Percentiles rank a stretch among this genome's conserved stretches.
These are phyloP conservation scores for Hucho hucho DNA, from an alignment of 2,113 vertebrate genomes.

Conservation along the genomic window DNA sequence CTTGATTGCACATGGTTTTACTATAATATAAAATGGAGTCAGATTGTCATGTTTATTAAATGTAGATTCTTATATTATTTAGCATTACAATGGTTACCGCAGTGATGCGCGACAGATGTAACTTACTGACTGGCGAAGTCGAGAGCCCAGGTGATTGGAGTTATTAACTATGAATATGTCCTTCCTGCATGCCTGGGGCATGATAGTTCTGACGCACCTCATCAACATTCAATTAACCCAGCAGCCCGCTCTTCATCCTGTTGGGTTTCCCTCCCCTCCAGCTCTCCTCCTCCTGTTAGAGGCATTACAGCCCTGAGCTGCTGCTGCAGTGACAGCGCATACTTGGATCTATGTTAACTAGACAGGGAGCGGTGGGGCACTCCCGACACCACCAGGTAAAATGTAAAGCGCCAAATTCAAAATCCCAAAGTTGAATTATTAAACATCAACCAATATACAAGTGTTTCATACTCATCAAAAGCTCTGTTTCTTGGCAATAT, in stretches of 20 bases:
- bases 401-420: too few species aligned
- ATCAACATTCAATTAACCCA: slow-evolving; percentile 62
- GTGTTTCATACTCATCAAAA: too few species aligned
- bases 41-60: too few species aligned
- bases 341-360: slow-evolving; percentile 34
- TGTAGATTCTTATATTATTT: not conserved
- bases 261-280: not conserved
- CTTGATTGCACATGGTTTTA: too few species aligned
- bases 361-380: too few species aligned
- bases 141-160: slow-evolving; percentile 14
- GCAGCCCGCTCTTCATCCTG: slow-evolving; percentile 14
- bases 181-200: slow-evolving; percentile 24
- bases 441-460: too few species aligned
- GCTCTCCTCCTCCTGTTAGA: slow-evolving; percentile 9
- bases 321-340: slow-evolving; percentile 23
- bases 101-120: not conserved
- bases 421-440: too few species aligned
- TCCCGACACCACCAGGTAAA: too few species aligned
- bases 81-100: not conserved
- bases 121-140: not conserved
- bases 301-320: slow-evolving; percentile 1
- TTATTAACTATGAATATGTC: slow-evolving; percentile 46
- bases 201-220: slow-evolving; percentile 33
- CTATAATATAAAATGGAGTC: too few species aligned
- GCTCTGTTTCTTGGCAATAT: too few species aligned